These are phyloP conservation scores for Thysanoteuthis rhombus DNA, from an alignment of 2,888 invertebrate species.

Conservation along the genomic window DNA sequence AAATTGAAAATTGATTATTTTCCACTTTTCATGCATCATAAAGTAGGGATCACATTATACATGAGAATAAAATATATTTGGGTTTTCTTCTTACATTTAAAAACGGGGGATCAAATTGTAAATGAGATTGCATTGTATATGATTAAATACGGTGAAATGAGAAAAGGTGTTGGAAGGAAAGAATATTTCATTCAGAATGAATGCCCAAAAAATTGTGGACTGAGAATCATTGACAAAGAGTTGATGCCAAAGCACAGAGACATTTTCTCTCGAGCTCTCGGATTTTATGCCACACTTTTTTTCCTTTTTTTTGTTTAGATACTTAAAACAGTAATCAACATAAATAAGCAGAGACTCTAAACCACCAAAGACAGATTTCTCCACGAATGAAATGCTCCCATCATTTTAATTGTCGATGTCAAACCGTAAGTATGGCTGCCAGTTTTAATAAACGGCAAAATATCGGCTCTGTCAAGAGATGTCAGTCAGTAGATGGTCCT, in stretches of 20 bases:
- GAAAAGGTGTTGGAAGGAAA: no score
- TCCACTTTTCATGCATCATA: no score
- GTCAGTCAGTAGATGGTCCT: not conserved
- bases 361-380: not conserved
- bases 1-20: no score
- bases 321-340: not conserved
- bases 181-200: no score
- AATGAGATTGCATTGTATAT: no score
- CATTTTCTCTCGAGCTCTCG: not conserved
- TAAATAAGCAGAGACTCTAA: not conserved
- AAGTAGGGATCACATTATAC: no score
- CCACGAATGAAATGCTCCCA: not conserved
- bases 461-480: not conserved
- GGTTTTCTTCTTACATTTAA: no score
- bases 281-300: not conserved
- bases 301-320: not conserved
- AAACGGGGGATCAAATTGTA: no score
- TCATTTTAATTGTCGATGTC: not conserved
- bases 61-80: no score
- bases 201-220: no score
- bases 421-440: not conserved
- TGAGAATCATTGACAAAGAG: not conserved
- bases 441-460: not conserved
- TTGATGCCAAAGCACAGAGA: not conserved
- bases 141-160: no score